These are phyloP conservation scores for Nothoprocta perdicaria DNA, from an alignment of 2,113 vertebrate species.

Conservation along the genomic window DNA sequence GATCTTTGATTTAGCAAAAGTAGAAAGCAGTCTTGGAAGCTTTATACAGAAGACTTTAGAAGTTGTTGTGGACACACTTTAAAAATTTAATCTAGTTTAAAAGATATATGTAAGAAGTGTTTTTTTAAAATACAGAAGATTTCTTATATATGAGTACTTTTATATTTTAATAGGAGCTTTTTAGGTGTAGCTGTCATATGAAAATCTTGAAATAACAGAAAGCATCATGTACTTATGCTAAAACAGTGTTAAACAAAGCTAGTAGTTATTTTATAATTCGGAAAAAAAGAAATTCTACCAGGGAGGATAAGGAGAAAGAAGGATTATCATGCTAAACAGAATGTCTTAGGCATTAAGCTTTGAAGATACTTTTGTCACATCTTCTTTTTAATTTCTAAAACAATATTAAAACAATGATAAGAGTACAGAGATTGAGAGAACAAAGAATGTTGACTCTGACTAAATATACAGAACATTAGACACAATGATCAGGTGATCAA, in stretches of 20 bases:
- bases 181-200: background rate
- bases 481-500: background rate
- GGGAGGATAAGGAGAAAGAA: background rate
- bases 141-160: background rate
- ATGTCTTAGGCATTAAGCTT: background rate
- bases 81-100: background rate
- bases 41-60: background rate
- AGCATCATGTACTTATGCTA: rapidly evolving
- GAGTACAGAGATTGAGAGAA: background rate
- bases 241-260: rapidly evolving
- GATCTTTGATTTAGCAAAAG: conserved; percentile 6
- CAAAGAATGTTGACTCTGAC: conserved; percentile 31
- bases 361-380: background rate
- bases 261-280: background rate
- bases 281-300: background rate
- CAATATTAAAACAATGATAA: background rate
- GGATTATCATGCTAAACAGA: background rate
- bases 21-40: background rate
- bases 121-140: background rate
- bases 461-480: conserved; percentile 39
- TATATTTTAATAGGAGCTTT: background rate
- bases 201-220: background rate
- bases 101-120: background rate
- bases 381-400: conserved; percentile 18
- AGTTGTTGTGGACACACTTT: background rate